Evolutionary conservation across 2,888 invertebrate genomes (phyloP), one percentile per base, ranked within the genome.

Genomic region (Dysmachus trigonus): DNA sequence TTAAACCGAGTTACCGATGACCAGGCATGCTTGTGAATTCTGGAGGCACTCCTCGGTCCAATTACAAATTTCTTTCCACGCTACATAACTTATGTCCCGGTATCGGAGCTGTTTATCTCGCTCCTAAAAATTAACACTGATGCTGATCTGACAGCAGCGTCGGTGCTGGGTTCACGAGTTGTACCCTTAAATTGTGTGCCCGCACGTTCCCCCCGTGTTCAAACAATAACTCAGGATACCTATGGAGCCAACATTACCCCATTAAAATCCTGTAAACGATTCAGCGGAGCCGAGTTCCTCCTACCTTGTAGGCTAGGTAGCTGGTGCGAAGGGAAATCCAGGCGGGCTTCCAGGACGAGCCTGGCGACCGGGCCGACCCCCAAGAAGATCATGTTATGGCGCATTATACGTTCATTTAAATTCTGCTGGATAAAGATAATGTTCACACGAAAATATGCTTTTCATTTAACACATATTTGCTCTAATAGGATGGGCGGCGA

Each of bases 361-460:
- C 8, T 2, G 62, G 3, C 27, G 53, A 62, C 62, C 62, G 31
- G 27, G 15, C 38, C 31, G n/a, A 74, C 53, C 53, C 62, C 18
- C 35, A 13, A 73, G 77, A 85, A 85, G 38, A 62, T 38, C 74
- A 31, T 86, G 47, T 62, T 77, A 77, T 41, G 84, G 82, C 84
- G 81, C 85, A 87, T 86, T 86, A 86, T 87, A 86, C 86, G 85
- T 87, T 87, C 86, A 87, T 87, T 87, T 87, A 87, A 87, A 87
- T 87, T 87, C 87, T 87, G 86, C 81, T 85, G 87, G 87, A 86
- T 87, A 87, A 87, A 87, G 87, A 87, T 87, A 87, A 87, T 87
- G 87, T 87, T 87, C 87, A 87, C 87, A 87, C 85, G 87, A 87
- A 87, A 87, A 87, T 87, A 87, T 87, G 87, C 86, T 87, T 87